Evolutionary conservation across 2,113 vertebrate genomes (phyloP), one percentile per base, ranked within the genome.

Genomic region (Paraplagusia blochii): DNA sequence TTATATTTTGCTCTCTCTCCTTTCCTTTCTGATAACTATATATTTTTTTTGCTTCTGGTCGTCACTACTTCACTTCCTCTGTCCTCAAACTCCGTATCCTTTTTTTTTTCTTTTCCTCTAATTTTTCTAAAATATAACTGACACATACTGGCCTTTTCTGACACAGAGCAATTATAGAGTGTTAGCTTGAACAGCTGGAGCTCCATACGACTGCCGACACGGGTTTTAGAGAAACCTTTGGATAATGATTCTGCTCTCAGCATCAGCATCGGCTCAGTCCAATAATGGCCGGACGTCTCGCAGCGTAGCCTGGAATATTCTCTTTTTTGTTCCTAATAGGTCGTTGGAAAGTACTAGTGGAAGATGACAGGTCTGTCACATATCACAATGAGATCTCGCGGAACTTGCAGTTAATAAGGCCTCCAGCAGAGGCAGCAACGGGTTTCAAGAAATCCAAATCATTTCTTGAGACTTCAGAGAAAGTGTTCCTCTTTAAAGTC

Each of bases 151-250:
- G 69, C 64, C 69, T 72, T 29, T 72, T 43, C 58, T 84, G 75
- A 82, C 75, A 68, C 69, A 71, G 74, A 77, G 73, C 76, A 84
- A 84, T 87, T 87, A 87, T 73, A 9, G 48, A 77, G 55, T 62
- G 53, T 69, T 73, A 74, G 72, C 76, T 70, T 74, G 71, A 84
- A 72, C 79, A 82, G 83, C 76, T 64, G 80, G 76, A 76, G 60
- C 56, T 78, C 74, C 22, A 29, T 5, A 8, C 9, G 65, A 58
- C 59, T 81, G 77, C 79, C 79, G 75, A 52, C 63, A 7, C 22
- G 33, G 42, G 53, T 71, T 56, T 70, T 76, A 50, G 81, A 39
- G 62, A 53, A 69, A 60, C 44, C 57, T 63, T 70, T 80, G 69
- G 63, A 81, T 76, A 74, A 76, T 65, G 66, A 72, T 47, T 53